These are phyloP conservation scores for Ischnus inquisitorius DNA, from an alignment of 2,888 invertebrate species.

Conservation along the genomic window DNA sequence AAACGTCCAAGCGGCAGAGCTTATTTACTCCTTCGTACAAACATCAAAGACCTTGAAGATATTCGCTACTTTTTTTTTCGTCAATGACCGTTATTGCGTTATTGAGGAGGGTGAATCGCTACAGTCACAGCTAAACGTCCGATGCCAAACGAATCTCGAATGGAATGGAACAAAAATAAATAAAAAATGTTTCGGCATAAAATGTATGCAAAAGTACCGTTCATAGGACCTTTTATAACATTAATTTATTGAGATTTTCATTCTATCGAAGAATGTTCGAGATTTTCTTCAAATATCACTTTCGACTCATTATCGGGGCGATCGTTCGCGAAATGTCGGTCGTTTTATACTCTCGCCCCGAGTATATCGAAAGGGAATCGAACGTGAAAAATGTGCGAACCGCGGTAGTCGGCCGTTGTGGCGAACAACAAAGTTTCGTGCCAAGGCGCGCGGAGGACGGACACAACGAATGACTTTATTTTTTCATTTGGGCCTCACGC, in stretches of 20 bases:
- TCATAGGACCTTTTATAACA: no score
- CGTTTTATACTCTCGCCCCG: neutral
- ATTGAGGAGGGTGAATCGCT: no score
- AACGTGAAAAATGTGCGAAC: constrained; percentile 24
- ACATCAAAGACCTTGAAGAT: neutral
- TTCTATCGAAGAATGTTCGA: no score
- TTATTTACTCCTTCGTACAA: neutral
- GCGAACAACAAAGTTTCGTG: neutral
- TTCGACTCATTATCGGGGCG: neutral
- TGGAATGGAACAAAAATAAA: no score
- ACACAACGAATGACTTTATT: neutral
- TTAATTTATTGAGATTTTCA: no score
- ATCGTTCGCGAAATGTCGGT: neutral
- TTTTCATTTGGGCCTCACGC: neutral
- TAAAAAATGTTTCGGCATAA: no score
- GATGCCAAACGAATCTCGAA: no score
- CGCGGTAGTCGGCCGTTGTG: neutral
- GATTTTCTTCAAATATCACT: no score
- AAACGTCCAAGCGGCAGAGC: neutral
- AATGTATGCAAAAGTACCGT: no score
- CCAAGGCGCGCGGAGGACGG: neutral
- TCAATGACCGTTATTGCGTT: neutral
- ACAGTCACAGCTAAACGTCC: no score
- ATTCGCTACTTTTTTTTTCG: neutral
- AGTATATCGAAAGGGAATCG: constrained; percentile 15